phyloP scores from a whole-genome alignment of 1,140 invertebrate genomes.

The Drosophila elegans region DNA sequence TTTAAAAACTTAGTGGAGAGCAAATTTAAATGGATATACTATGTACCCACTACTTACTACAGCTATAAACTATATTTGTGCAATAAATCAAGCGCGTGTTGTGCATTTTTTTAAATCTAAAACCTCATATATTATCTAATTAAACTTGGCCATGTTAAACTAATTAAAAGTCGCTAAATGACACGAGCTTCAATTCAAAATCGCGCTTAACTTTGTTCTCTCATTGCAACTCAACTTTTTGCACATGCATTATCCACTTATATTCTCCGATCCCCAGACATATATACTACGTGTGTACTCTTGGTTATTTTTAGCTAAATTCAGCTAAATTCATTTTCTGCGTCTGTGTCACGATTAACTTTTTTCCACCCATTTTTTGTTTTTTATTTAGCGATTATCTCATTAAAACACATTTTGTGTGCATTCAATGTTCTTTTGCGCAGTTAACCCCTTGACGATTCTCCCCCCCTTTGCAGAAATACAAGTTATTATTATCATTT shows the following conservation, averaged over 20 bases:
- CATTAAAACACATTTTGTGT: constrained; percentile 72
- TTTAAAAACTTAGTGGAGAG: background rate
- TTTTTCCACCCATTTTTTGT: constrained; percentile 17
- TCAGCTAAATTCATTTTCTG: constrained; percentile 12
- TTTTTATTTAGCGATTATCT: constrained; percentile 63
- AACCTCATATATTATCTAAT: constrained; percentile 28
- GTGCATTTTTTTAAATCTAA: background rate
- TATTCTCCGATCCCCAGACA: constrained; percentile 8
- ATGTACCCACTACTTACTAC: background rate
- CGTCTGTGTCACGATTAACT: constrained; percentile 37
- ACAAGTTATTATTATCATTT: constrained; percentile 27
- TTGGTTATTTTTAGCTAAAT: constrained; percentile 38
- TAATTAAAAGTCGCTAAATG: constrained; percentile 47
- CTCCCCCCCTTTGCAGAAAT: constrained; percentile 5
- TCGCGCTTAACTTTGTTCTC: background rate
- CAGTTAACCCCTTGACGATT: constrained; percentile 14
- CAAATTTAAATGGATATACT: background rate
- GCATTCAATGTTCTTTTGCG: constrained; percentile 55
- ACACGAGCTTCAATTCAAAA: constrained; percentile 32
- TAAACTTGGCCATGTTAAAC: constrained; percentile 34
- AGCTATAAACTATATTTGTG: background rate
- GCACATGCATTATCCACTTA: constrained; percentile 40
- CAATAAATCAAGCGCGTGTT: constrained; percentile 7
- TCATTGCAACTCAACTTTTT: constrained; percentile 33
- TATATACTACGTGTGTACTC: constrained; percentile 8